Conservation (phyloP, 2,113 vertebrate species). For the Bagarius yarrelli region DNA sequence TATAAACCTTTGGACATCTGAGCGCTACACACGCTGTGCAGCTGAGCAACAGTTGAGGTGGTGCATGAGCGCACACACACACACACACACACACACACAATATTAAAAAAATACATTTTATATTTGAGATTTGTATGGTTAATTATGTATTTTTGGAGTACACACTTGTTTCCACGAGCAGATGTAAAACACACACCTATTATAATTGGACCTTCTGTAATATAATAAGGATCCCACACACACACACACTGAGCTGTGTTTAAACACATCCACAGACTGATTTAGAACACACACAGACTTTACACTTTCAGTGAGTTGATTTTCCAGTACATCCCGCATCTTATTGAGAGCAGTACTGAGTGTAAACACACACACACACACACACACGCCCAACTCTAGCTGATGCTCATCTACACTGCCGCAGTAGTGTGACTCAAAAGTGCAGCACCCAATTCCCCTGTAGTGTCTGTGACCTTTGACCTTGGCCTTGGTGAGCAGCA, state of each 20-base stretch:
- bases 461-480: slow-evolving; percentile 94
- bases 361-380: slow-evolving; percentile 29
- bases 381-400: slow-evolving; percentile 49
- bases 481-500: slow-evolving; percentile 99
- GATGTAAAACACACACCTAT: not conserved
- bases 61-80: slow-evolving; percentile 40
- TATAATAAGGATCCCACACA: not conserved
- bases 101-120: not conserved
- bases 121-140: not conserved
- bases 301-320: not conserved
- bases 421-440: slow-evolving; percentile 70
- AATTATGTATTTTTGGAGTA: not conserved
- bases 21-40: slow-evolving; percentile 82
- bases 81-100: slow-evolving; percentile 35
- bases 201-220: not conserved
- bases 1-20: slow-evolving; percentile 70
- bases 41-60: slow-evolving; percentile 90
- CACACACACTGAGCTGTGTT: no score
- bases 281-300: not conserved
- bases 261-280: not conserved
- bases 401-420: slow-evolving; percentile 75
- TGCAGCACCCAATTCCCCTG: slow-evolving; percentile 53
- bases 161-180: not conserved
- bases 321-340: not conserved
- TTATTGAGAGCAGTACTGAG: not conserved